Base-by-base conservation (phyloP, 1,140 invertebrate genomes). In the Kradibia gibbosae region DNA sequence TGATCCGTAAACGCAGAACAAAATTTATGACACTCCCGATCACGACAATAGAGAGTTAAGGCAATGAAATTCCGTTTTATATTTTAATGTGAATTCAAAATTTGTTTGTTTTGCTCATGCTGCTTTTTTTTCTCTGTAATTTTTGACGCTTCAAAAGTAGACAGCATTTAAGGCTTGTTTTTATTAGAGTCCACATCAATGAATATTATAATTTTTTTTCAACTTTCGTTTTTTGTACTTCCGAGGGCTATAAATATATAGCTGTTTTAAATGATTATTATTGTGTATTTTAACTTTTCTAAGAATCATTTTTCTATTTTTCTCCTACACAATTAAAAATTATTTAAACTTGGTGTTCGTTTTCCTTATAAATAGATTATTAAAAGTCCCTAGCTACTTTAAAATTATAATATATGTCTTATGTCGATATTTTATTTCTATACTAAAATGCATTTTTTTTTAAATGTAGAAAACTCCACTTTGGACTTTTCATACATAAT, bases 221-320 rank as follows among this genome's bases (percentile, higher is more conserved):
- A n/a, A n/a, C n/a, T n/a, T n/a, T n/a, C n/a, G n/a, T n/a, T n/a
- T n/a, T n/a, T n/a, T n/a, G n/a, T n/a, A 36, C 28, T 22, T 7
- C 3, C 25, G 25, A 57, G 31, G 36, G 8, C 60, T 55, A 34
- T 39, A 74, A 34, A 71, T 80, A 31, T 80, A 74, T 71, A 67
- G 25, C 53, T 80, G 25, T 53, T 79, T 70, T 57, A 15, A 50
- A 31, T 3, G 20, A 15, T 22, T n/a, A 4, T 10, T 34, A 76
- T 76, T 62, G 48, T 57, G 7, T 55, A 17, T 34, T 85, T 50
- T 82, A 60, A 76, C 74, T 83, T 83, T 86, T 83, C 80, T 74
- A 42, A 78, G 50, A 13, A 83, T 39, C 7, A 39, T 39, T 39
- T 67, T n/a, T 67, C n/a, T n/a, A n/a, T n/a, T n/a, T n/a, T n/a